Base-by-base conservation (phyloP, 2,113 vertebrate species). In the Fulmarus glacialis region DNA sequence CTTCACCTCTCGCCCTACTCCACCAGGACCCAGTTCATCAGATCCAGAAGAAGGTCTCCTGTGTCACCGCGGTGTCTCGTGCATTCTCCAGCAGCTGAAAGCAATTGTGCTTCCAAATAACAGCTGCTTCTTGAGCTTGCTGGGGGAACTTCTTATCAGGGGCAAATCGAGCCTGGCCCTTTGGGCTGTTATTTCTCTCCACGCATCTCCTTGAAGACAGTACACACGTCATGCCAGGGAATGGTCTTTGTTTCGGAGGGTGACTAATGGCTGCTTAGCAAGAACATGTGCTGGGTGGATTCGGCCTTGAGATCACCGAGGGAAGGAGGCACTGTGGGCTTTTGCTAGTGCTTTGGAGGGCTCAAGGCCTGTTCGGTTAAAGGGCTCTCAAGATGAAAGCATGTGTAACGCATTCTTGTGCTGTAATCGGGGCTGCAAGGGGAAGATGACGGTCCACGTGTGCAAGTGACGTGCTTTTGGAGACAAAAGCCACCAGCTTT, bases 221-320 rank as follows among this genome's bases (percentile, higher is more conserved):
- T 0, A 6, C 20, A n/a, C 0, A 1, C 0, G 1, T 85, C 70
- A 34, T 66, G 11, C 52, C 0, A 0, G 43, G 34, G 47, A 50
- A 71, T 0, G 2, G n/a, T 32, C 73, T 93, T 94, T 91, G 73
- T 94, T 89, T 64, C 0, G 1, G 43, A 68, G 47, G 2, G 12
- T 96, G 87, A 79, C 60, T 67, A 87, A 91, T 2, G 6, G 55
- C 83, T 87, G 52, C 56, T 74, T n/a, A 79, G 77, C 43, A n/a
- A 87, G 59, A 85, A 62, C 79, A n/a, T 4, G 23, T 9, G 10
- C 67, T 2, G 9, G 5, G 19, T 79, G 36, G 64, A 82, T 82
- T 87, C 73, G 93, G 60, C 91, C 87, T 94, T 93, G 93, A 93
- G 74, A 68, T 52, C 52, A 40, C 42, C 0, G 4, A 74, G 29